phyloP scores from a whole-genome alignment of 2,888 invertebrate genomes.

The Molorchus minor region DNA sequence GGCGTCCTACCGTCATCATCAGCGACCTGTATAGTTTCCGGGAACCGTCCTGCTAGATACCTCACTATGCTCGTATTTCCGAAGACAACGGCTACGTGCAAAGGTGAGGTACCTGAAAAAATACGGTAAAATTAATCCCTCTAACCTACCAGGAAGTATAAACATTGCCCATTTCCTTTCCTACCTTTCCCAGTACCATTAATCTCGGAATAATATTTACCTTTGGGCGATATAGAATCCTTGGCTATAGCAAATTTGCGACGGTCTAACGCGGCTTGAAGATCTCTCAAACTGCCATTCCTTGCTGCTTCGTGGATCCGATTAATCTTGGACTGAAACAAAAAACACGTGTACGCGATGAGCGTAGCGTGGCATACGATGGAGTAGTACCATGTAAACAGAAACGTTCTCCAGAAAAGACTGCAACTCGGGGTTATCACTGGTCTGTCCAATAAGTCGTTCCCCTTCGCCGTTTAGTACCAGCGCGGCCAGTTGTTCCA shows the following conservation, averaged over 20 bases:
- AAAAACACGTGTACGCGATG: not conserved
- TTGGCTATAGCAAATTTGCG: conserved; percentile 91
- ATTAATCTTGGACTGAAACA: conserved; percentile 84
- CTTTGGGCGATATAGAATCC: conserved; percentile 80
- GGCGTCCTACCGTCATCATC: conserved; percentile 87
- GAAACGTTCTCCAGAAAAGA: conserved; percentile 89
- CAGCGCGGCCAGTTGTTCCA: conserved; percentile 89
- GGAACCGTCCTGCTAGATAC: conserved; percentile 80
- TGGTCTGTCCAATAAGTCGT: conserved; percentile 74
- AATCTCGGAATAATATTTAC: conserved; percentile 14
- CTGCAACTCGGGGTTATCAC: conserved; percentile 81
- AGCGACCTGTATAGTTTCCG: conserved; percentile 80
- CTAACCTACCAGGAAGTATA: not conserved
- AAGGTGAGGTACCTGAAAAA: conserved; percentile 75
- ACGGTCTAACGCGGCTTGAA: conserved; percentile 86
- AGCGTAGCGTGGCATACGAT: too few species aligned
- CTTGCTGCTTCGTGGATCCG: conserved; percentile 87
- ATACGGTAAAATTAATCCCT: not conserved
- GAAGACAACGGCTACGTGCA: conserved; percentile 87
- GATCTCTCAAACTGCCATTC: conserved; percentile 83
- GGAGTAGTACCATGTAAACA: conserved; percentile 81
- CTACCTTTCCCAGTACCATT: not conserved
- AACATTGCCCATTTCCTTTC: not conserved
- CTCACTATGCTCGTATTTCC: conserved; percentile 83
- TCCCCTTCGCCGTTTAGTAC: conserved; percentile 90